Base-by-base conservation (phyloP, 2,113 vertebrate species). In the Progne subis region DNA sequence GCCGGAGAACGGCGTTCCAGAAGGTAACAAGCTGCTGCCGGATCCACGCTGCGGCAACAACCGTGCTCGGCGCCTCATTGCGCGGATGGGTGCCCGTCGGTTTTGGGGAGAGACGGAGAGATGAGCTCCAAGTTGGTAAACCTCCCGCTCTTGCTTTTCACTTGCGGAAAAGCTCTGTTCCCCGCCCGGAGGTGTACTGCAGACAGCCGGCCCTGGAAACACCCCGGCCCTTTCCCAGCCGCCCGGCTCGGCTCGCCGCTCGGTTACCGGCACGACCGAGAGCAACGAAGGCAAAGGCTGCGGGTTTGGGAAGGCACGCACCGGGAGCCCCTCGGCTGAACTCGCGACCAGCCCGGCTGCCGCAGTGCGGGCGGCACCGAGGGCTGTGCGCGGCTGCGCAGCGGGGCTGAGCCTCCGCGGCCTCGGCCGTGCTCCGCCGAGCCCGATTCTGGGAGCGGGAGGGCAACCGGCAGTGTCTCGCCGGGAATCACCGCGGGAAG, bases 301-400 rank as follows among this genome's bases (percentile, higher is more conserved):
- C 5, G 28, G n/a, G 18, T 4, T 0, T 15, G 37, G 16, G 37
- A 43, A 17, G 16, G 8, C 2, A 20, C 2, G 12, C 12, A 25
- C 9, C 16, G 46, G 31, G 34, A 59, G 4, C 12, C n/a, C 49
- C 25, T 14, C 16, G 10, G 50, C 46, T 64, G 14, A 43, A 18
- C 34, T 14, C 39, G 5, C 12, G 7, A 2, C 13, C 44, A 18
- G 6, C 12, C 12, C 12, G 28, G 11, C 67, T 26, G 44, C 65
- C 18, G 24, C 55, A 32, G 24, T 4, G 39, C 8, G 18, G 25
- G 17, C 4, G 32, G 61, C 43, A 53, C 43, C 12, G 39, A 19
- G 9, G 24, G 12, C 17, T n/a, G 23, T 29, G 43, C 16, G 10
- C 34, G 7, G 56, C 55, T 18, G 84, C 24, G 4, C 52, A 7